Base-by-base conservation (phyloP, 2,888 invertebrate species). In the Slavum lentiscoides region DNA sequence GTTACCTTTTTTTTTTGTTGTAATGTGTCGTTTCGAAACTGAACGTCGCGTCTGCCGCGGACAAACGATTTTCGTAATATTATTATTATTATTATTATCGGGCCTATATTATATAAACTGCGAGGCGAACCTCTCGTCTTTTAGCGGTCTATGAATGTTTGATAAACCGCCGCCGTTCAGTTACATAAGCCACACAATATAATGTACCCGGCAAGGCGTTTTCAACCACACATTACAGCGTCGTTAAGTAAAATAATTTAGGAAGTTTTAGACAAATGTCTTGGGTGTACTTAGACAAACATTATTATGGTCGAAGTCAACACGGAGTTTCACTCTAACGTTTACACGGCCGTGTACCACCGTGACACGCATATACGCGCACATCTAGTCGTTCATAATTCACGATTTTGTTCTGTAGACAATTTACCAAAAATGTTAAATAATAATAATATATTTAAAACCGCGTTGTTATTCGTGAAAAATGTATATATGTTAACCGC, bases 241-340 rank as follows among this genome's bases (percentile, higher is more conserved):
- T 13, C 58, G 59, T 68, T 49, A 49, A 68, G 30, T 49, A 59
- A 53, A 61, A 55, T 61, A 59, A 76, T 69, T 76, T 37, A 17
- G 30, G 9, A 76, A 76, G 59, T 68, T 69, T 76, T 62, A 69
- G 59, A 69, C 37, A 76, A 68, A 69, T 21, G 67, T 76, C 59
- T 30, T 7, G 69, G 59, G 68, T 53, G 61, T 21, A 68, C 68
- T 76, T 61, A n/a, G 43, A 67, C 49, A 61, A 69, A 68, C 59
- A 61, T 69, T 59, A 30, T n/a, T 76, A 59, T 5, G 49, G 58
- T 30, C 17, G 15, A 21, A 53, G 53, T 30, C 62, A n/a, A 53
- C 62, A 6, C n/a, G 37, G 3, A 53, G 37, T 74, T 74, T 64
- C 30, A 4, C 53, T 21, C 1, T 30, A 37, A 8, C 62, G n/a